These are phyloP conservation scores for Pterocles burchelli DNA, from an alignment of 2,113 vertebrate genomes.

Conservation along the genomic window DNA sequence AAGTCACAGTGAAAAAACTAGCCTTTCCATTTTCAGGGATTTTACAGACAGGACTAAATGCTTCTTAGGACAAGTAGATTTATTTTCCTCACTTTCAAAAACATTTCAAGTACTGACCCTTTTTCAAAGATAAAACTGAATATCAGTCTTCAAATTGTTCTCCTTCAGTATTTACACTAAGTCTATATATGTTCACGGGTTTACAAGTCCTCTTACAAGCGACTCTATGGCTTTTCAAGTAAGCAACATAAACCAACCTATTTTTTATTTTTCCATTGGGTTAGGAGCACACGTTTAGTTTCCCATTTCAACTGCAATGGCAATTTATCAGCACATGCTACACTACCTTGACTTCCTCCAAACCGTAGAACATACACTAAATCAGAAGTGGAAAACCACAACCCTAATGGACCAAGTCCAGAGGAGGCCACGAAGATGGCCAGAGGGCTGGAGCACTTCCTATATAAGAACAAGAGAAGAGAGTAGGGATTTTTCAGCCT, in stretches of 20 bases:
- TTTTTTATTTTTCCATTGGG: not conserved
- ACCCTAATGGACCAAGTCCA: not conserved
- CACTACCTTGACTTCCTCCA: not conserved
- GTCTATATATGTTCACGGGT: fast-evolving
- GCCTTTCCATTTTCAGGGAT: not conserved
- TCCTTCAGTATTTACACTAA: not conserved
- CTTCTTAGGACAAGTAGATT: not conserved
- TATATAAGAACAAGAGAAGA: no score
- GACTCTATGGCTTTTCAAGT: not conserved
- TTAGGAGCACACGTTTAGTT: not conserved
- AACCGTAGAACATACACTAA: not conserved
- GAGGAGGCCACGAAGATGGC: no score
- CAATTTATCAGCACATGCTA: not conserved
- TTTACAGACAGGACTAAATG: not conserved
- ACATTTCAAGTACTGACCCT: not conserved
- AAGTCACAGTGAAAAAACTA: not conserved
- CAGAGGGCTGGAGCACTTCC: no score
- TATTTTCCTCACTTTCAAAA: not conserved
- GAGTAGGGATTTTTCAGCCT: no score
- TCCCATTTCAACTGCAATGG: not conserved
- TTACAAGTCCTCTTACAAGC: not conserved
- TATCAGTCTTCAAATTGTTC: not conserved
- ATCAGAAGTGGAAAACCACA: not conserved
- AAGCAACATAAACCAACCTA: not conserved
- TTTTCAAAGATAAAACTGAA: not conserved